Evolutionary conservation across 1,140 invertebrate species (phyloP), one percentile per base, ranked within the genome.

Genomic region (Notospermus geniculatus): DNA sequence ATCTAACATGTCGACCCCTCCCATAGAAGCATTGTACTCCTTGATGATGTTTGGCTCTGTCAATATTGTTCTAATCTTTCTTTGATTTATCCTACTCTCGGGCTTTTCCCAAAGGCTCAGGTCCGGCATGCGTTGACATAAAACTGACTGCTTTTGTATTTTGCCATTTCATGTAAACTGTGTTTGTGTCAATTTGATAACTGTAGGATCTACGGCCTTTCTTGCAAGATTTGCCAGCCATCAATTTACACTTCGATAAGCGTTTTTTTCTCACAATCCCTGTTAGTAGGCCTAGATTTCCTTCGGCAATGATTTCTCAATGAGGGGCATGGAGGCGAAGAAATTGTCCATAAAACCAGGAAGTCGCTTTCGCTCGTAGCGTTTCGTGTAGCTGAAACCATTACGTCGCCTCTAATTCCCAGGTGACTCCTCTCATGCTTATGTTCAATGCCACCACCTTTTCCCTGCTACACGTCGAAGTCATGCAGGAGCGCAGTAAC

Each of bases 21-120:
- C 39, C 39, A 43, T 43, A 43, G 19, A 43, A 19, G 39, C 39
- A 43, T 43, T 43, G 19, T 43, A 43, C 39, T 43, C 39, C 19
- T 43, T 43, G 39, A 43, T 43, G 11, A 43, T 43, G 11, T 43
- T 43, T 43, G 39, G 39, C n/a, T 13, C 39, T 13, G 19, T 11
- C 11, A 43, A 43, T 19, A 43, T 43, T 19, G 11, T 19, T 43
- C 11, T 43, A 43, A 13, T 43, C 39, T 43, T 43, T 43, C 19
- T 43, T 43, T 43, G 39, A 13, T 43, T 43, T 43, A 43, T 43
- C 39, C 39, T 19, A 43, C 19, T 19, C 19, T 43, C 39, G 11
- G 11, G 19, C 39, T 43, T 11, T 43, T 11, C 11, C 11, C 11
- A n/a, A 11, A 43, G 39, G 39, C 39, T 13, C 11, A 19, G 39